Conservation (phyloP, 2,797 vertebrate species). For the Calcarius lapponicus region DNA sequence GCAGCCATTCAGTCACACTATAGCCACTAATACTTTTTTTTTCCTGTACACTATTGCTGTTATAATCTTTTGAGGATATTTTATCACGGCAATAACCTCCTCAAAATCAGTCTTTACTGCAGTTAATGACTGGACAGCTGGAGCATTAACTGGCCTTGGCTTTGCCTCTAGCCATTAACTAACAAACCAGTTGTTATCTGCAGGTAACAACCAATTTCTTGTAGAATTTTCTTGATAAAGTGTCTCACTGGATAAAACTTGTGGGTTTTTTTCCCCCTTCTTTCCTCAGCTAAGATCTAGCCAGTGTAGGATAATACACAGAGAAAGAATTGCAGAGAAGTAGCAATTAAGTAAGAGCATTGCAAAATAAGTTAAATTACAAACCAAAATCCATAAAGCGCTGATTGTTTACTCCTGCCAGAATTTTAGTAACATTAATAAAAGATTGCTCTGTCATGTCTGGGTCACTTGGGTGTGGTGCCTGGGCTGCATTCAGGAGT, state of each 20-base stretch:
- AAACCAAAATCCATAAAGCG: slow-evolving; percentile 37
- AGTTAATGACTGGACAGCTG: slow-evolving; percentile 86
- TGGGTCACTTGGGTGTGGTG: not conserved
- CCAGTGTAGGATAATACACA: not conserved
- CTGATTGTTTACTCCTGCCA: slow-evolving; percentile 40
- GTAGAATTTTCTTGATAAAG: slow-evolving; percentile 75
- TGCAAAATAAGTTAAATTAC: slow-evolving; percentile 39
- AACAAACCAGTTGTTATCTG: slow-evolving; percentile 82
- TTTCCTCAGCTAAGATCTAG: not conserved
- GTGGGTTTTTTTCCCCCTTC: not conserved
- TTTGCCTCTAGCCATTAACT: slow-evolving; percentile 80
- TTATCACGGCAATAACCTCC: slow-evolving; percentile 84
- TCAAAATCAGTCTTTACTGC: slow-evolving; percentile 84
- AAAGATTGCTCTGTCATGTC: not conserved
- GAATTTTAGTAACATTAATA: slow-evolving; percentile 35
- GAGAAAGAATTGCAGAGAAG: not conserved
- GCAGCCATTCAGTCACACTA: slow-evolving; percentile 81
- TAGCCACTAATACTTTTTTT: slow-evolving; percentile 79
- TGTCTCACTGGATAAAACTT: slow-evolving; percentile 68
- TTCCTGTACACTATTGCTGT: slow-evolving; percentile 79
- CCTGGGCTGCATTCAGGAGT: not conserved
- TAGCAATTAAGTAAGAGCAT: not conserved
- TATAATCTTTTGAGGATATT: slow-evolving; percentile 86
- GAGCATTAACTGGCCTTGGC: slow-evolving; percentile 81
- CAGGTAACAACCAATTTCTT: slow-evolving; percentile 81